Evolutionary conservation across 1,140 invertebrate species (phyloP).

Genomic region (Apis mellifera): Amel_HAv3.1 CM009931.2:423501-424000

Average conservation of each 20-base stretch:
- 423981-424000: constrained; percentile 25
- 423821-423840: constrained; percentile 51
- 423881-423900: neutral
- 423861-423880: constrained; percentile 53
- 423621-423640: constrained; percentile 44
- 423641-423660: constrained; percentile 50
- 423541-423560: constrained; percentile 6
- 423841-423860: constrained; percentile 37
- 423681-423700: neutral
- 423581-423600: neutral
- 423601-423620: neutral
- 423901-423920: neutral
- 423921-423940: too few species aligned
- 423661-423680: constrained; percentile 56
- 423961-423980: constrained; percentile 49
- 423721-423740: constrained; percentile 34
- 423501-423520: constrained; percentile 42
- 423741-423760: constrained; percentile 27
- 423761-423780: constrained; percentile 27
- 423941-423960: neutral
- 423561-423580: neutral
- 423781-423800: constrained; percentile 46
- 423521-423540: constrained; percentile 20
- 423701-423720: constrained; percentile 46
- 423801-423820: constrained; percentile 6